Base-by-base conservation (phyloP, 2,888 invertebrate species). In the Asteroscopus sphinx region DNA sequence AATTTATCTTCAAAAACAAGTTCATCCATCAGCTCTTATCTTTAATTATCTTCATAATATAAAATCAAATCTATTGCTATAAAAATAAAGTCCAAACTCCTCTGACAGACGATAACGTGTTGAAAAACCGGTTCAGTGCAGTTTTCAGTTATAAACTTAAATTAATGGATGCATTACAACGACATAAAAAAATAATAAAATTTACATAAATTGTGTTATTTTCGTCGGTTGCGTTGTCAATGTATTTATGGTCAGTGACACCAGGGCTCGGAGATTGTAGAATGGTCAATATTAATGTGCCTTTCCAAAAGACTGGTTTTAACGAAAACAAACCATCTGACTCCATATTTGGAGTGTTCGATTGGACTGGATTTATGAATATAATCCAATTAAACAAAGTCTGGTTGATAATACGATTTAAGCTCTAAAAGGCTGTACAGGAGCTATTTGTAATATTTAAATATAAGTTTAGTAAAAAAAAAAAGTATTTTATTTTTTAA, bases 21-120 rank as follows among this genome's bases (percentile, higher is more conserved):
- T 75, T 73, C 57, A 82, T 82, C 78, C 74, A 81, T 82, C 81
- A 79, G 64, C 32, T 42, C 40, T 72, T 76, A 82, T 83, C 79
- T 72, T 53, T n/a, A 33, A 59, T 9, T 58, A 57, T 40, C 40
- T 45, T 12, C 8, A 41, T 49, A 51, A 26, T 11, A 13, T 5
- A 62, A 51, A 54, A 48, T 37, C 15, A 25, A 40, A 48, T 36
- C 32, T 65, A 41, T 9, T 0, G 0, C 0, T 26, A 30, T n/a
- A 5, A 0, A 0, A 0, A 56, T 39, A 75, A 28, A 51, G 57
- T 60, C 53, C 6, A 53, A 59, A 36, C 33, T 62, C 6, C 1
- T 8, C 16, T 45, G 9, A 4, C 9, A 36, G 4, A 15, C n/a
- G 32, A 33, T 2, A 13, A 15, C 1, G 16, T n/a, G n/a, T 41